These are phyloP conservation scores for Bubalus kerabau DNA, from an alignment of 2,113 vertebrate species.

Conservation along the genomic window DNA sequence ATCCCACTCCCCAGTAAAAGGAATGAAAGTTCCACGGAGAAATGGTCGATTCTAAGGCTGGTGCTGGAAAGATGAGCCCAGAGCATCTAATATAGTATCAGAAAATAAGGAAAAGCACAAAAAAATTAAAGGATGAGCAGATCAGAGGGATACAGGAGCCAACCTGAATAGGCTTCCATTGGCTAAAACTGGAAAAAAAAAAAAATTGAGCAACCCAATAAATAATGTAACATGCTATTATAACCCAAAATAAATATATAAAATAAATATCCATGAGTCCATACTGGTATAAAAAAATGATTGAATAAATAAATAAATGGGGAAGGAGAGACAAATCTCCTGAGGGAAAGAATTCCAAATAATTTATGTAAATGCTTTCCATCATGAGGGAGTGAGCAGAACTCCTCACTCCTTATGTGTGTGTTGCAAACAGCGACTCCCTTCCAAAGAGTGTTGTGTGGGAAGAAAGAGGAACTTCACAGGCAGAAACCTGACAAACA, in stretches of 20 bases:
- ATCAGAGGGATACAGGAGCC: not conserved
- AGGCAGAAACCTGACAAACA: not conserved
- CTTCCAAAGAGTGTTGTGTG: not conserved
- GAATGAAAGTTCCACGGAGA: not conserved
- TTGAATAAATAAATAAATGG: not conserved
- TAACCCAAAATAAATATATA: not conserved
- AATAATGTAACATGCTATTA: not conserved
- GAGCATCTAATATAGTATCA: not conserved
- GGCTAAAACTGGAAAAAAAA: not conserved
- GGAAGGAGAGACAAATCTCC: not conserved
- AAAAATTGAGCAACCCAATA: not conserved
- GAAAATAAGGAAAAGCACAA: not conserved
- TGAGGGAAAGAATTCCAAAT: not conserved
- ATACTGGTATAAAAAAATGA: not conserved
- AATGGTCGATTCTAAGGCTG: not conserved
- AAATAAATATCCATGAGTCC: not conserved
- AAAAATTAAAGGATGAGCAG: not conserved
- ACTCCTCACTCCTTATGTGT: not conserved
- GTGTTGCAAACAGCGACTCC: not conserved
- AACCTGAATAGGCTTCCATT: not conserved
- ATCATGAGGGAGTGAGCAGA: not conserved
- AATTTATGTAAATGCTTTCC: too few relatives aligned
- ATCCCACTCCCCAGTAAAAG: not conserved
- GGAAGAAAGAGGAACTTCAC: not conserved
- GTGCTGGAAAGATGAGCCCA: not conserved